Evolutionary conservation across 2,113 vertebrate genomes (phyloP).

Genomic region (Anguilla japonica): DNA sequence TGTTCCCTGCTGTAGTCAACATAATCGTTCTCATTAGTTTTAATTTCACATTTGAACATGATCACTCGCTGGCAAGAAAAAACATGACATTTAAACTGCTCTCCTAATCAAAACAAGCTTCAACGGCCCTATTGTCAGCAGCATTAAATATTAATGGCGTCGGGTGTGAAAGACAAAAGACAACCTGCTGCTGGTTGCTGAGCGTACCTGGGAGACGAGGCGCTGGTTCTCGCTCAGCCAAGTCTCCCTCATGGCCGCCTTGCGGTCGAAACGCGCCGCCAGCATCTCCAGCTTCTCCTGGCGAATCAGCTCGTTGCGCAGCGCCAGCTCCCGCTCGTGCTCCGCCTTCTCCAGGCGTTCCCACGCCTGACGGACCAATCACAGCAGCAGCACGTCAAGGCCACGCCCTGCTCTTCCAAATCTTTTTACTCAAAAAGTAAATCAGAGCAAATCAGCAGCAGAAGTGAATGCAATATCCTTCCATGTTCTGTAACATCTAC

Average conservation of each 20-base stretch:
- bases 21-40: neutral
- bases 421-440: neutral
- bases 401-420: neutral
- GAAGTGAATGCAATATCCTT: neutral
- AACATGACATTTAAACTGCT: neutral
- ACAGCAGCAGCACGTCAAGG: constrained; percentile 27
- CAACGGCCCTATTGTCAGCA: neutral
- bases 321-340: constrained; percentile 88
- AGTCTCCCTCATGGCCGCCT: constrained; percentile 93
- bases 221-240: constrained; percentile 96
- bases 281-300: constrained; percentile 96
- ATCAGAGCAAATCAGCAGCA: neutral
- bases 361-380: constrained; percentile 77
- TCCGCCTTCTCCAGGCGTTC: constrained; percentile 92
- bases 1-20: neutral
- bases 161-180: neutral
- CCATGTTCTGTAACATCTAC: neutral
- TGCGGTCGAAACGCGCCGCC: constrained; percentile 88
- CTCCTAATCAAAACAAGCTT: neutral
- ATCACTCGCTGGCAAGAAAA: neutral
- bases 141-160: neutral
- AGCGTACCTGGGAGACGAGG: constrained; percentile 83
- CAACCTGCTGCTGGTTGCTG: too few relatives aligned
- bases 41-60: neutral
- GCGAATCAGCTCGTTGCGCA: constrained; percentile 90